phyloP scores from a whole-genome alignment of 2,888 invertebrate genomes.

The Vesta saturnalis region DNA sequence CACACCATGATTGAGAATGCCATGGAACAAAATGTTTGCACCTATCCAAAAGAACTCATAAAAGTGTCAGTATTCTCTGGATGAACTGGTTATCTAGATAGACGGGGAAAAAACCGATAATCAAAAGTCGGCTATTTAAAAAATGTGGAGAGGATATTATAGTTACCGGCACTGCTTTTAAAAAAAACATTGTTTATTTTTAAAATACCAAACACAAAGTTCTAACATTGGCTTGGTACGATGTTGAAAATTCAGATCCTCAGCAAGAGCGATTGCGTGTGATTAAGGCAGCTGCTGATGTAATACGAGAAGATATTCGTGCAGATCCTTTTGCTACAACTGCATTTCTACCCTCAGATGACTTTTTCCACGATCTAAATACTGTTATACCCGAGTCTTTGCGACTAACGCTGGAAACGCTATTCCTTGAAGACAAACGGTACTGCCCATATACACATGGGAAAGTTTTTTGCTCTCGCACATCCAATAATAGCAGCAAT shows the following conservation, averaged over 20 bases:
- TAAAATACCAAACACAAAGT: slow-evolving; percentile 4
- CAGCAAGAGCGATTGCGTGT: slow-evolving; percentile 9
- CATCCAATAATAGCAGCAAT: slow-evolving; percentile 11
- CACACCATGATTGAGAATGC: slow-evolving; percentile 34
- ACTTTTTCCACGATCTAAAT: not conserved
- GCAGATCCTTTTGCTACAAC: not conserved
- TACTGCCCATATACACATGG: not conserved
- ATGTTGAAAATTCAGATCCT: not conserved
- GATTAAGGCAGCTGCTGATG: slow-evolving; percentile 5
- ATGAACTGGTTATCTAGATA: slow-evolving; percentile 26
- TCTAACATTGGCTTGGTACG: slow-evolving; percentile 9
- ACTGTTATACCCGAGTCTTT: not conserved
- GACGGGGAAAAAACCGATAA: not conserved
- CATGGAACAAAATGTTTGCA: too few relatives aligned
- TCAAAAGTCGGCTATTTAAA: too few relatives aligned
- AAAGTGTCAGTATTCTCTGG: slow-evolving; percentile 25
- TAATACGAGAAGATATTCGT: too few relatives aligned
- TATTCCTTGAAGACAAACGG: not conserved
- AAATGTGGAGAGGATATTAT: slow-evolving; percentile 15
- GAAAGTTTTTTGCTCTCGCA: not conserved
- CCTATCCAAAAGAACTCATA: slow-evolving; percentile 1
- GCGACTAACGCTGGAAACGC: too few relatives aligned
- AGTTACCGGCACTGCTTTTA: not conserved
- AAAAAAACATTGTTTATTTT: slow-evolving; percentile 8
- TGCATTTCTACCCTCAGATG: not conserved